phyloP scores from a whole-genome alignment of 2,888 invertebrate genomes.

The Meganola albula region DNA sequence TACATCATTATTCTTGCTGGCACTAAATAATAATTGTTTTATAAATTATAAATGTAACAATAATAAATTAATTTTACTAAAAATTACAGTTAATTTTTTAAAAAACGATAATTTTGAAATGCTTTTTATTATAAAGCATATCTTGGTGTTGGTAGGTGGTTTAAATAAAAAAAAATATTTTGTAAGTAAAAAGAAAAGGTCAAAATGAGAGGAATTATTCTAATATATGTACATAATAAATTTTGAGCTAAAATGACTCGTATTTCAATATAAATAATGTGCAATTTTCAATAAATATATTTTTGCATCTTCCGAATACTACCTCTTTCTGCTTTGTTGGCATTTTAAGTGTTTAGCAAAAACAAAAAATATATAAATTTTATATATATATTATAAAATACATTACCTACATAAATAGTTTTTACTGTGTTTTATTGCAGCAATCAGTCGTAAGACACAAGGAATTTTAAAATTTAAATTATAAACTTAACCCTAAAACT shows the following conservation, averaged over 20 bases:
- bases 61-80: no score
- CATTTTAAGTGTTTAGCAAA: slow-evolving; percentile 9
- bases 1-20: not conserved
- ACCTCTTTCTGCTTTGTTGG: slow-evolving; percentile 31
- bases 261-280: slow-evolving; percentile 17
- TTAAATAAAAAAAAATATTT: slow-evolving; percentile 43
- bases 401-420: slow-evolving; percentile 16
- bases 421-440: slow-evolving; percentile 8
- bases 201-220: slow-evolving; percentile 75
- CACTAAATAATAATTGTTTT: not conserved
- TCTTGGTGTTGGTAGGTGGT: slow-evolving; percentile 55
- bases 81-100: not conserved
- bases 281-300: slow-evolving; percentile 20
- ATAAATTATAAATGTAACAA: no score
- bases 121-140: slow-evolving; percentile 50
- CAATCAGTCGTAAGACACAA: slow-evolving; percentile 8
- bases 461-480: not conserved
- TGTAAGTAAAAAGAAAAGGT: slow-evolving; percentile 70
- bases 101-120: slow-evolving; percentile 20
- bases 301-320: slow-evolving; percentile 35
- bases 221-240: slow-evolving; percentile 66
- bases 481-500: not conserved
- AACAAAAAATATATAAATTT: slow-evolving; percentile 10
- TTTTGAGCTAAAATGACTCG: slow-evolving; percentile 33
- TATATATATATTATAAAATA: slow-evolving; percentile 7